Conservation (phyloP, 2,888 invertebrate species). For the Andricus quercusramuli region DNA sequence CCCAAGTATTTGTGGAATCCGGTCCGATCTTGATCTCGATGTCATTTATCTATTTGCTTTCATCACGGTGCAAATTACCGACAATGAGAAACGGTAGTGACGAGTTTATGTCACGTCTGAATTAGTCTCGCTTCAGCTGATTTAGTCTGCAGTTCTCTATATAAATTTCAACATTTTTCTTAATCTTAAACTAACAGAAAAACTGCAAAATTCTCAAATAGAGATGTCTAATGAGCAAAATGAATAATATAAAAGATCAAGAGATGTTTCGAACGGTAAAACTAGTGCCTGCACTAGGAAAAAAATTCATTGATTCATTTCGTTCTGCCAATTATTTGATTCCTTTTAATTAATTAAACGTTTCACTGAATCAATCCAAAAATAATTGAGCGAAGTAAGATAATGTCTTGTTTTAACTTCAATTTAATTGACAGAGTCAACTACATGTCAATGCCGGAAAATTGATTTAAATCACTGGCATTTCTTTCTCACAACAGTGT, state of each 20-base stretch:
- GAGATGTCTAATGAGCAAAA: not conserved
- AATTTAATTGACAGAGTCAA: no score
- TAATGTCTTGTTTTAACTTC: no score
- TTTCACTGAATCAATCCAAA: no score
- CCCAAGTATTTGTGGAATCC: constrained; percentile 31
- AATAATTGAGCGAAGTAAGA: no score
- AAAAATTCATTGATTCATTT: no score
- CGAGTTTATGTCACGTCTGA: constrained; percentile 40
- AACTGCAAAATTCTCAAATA: not conserved
- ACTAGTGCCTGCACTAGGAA: no score
- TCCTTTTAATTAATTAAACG: no score
- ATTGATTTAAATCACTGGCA: no score
- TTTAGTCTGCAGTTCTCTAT: constrained; percentile 25
- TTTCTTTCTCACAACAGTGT: no score
- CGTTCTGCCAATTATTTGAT: no score
- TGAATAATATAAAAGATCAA: not conserved
- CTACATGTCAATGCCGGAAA: no score
- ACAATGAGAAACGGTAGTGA: constrained; percentile 41
- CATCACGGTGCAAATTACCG: constrained; percentile 34
- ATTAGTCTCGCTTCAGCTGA: constrained; percentile 30
- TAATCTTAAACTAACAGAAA: not conserved
- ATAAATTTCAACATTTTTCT: constrained; percentile 14
- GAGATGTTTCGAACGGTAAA: no score
- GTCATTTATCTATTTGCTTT: constrained; percentile 39
- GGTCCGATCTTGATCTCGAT: constrained; percentile 30